These are phyloP conservation scores for Noctilio leporinus DNA, from an alignment of 2,113 vertebrate species.

Conservation along the genomic window DNA sequence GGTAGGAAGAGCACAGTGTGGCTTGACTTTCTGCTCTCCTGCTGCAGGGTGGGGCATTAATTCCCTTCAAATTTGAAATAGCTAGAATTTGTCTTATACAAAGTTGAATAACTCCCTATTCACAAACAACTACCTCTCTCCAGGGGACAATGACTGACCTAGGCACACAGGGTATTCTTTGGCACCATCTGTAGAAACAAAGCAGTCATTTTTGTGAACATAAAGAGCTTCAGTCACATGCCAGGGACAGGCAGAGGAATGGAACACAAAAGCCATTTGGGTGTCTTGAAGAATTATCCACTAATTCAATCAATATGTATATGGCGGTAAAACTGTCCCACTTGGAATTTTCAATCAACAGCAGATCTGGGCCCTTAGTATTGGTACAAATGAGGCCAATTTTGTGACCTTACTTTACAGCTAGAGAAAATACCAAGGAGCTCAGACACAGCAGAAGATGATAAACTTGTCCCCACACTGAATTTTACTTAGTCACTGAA, in stretches of 20 bases:
- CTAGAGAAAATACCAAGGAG: background rate
- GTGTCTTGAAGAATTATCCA: background rate
- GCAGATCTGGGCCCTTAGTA: background rate
- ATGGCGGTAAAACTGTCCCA: background rate
- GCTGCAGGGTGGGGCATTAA: background rate
- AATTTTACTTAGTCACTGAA: too few species aligned
- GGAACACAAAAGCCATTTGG: background rate
- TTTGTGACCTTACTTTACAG: background rate
- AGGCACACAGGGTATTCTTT: background rate
- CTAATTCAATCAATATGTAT: background rate
- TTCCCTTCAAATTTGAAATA: conserved; percentile 50
- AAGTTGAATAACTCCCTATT: conserved; percentile 67
- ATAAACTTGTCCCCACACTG: background rate
- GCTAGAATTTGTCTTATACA: conserved; percentile 50
- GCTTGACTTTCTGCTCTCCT: conserved; percentile 4
- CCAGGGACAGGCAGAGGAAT: background rate
- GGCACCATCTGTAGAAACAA: conserved; percentile 46
- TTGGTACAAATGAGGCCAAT: background rate
- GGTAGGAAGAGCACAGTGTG: background rate
- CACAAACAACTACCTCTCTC: conserved; percentile 67
- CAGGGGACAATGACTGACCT: conserved; percentile 55
- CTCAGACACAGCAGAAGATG: background rate
- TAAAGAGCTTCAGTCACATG: conserved; percentile 6
- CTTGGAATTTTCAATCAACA: conserved; percentile 18
- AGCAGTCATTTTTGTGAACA: conserved; percentile 34